phyloP scores from a whole-genome alignment of 1,140 invertebrate genomes.

The Colletes latitarsis region DNA sequence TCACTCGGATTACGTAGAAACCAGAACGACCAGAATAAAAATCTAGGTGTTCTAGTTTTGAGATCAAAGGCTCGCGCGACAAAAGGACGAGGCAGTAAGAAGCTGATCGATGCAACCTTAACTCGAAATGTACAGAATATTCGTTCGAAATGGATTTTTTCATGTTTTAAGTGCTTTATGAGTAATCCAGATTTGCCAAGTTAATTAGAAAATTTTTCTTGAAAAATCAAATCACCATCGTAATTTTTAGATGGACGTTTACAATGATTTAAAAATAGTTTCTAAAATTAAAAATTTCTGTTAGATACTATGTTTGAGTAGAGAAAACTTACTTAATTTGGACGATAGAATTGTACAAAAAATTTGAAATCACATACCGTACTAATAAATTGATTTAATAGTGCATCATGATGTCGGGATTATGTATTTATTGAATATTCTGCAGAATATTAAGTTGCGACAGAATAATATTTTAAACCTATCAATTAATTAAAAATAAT shows the following conservation, averaged over 20 bases:
- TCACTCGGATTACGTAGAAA: background rate
- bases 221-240: conserved; percentile 41
- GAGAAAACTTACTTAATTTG: no score
- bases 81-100: background rate
- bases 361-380: no score
- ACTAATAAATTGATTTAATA: no score
- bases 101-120: background rate
- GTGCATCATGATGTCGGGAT: no score
- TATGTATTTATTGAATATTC: no score
- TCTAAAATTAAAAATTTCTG: no score
- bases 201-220: conserved; percentile 50
- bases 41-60: background rate
- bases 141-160: background rate
- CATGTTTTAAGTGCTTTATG: background rate
- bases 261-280: no score
- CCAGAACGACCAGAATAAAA: background rate
- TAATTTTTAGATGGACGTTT: background rate
- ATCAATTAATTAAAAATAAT: no score
- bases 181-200: conserved; percentile 17
- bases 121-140: background rate
- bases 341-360: no score
- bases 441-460: no score
- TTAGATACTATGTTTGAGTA: no score
- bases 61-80: background rate
- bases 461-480: no score